These are phyloP conservation scores for Drosophila niveifrons DNA, from an alignment of 2,888 invertebrate species.

Conservation along the genomic window DNA sequence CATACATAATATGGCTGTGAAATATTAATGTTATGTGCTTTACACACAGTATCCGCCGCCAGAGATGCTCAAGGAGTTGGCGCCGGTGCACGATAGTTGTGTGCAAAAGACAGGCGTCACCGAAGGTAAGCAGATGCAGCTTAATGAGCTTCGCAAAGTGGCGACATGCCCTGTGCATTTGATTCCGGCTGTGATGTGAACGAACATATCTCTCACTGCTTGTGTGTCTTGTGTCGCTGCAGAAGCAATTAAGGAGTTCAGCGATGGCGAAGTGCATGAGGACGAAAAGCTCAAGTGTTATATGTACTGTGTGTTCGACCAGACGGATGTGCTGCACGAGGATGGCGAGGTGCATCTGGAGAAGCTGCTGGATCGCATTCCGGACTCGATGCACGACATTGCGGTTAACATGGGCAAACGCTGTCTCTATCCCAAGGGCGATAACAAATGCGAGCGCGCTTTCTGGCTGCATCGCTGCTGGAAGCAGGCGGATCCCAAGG, in stretches of 20 bases:
- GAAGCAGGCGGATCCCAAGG: conserved; percentile 81
- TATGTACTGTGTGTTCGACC: conserved; percentile 85
- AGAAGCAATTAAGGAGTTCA: conserved; percentile 85
- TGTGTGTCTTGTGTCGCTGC: conserved; percentile 23
- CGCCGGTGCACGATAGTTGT: conserved; percentile 75
- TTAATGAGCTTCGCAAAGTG: conserved; percentile 22
- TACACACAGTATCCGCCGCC: conserved; percentile 77
- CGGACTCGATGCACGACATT: conserved; percentile 79
- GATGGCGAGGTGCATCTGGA: conserved; percentile 85
- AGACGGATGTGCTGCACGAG: conserved; percentile 83
- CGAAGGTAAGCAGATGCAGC: conserved; percentile 67
- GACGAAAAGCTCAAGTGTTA: conserved; percentile 85
- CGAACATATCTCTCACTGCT: conserved; percentile 42
- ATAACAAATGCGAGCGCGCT: conserved; percentile 81
- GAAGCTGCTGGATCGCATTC: conserved; percentile 79
- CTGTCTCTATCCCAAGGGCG: conserved; percentile 84
- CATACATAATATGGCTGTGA: not conserved
- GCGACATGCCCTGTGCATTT: conserved; percentile 9
- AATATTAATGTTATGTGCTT: not conserved
- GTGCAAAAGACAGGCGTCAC: conserved; percentile 79
- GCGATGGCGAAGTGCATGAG: conserved; percentile 85
- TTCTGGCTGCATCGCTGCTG: conserved; percentile 82
- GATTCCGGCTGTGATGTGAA: conserved; percentile 32
- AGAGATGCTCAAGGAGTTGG: conserved; percentile 64
- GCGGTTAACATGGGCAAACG: conserved; percentile 82